These are phyloP conservation scores for Xenops minutus DNA, from an alignment of 2,797 vertebrate genomes.

Conservation along the genomic window DNA sequence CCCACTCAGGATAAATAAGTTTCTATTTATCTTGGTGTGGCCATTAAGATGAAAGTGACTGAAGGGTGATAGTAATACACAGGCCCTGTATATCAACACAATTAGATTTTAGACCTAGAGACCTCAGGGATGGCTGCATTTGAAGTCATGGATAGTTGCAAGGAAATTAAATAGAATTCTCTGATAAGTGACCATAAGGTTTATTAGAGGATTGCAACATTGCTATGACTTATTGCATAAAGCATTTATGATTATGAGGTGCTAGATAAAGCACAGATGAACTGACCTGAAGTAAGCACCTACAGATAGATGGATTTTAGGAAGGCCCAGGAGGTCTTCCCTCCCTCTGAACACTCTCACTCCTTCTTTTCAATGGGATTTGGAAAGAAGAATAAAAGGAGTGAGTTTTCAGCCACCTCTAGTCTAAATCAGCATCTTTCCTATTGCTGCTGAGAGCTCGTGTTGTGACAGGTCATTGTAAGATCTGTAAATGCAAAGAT, in stretches of 20 bases:
- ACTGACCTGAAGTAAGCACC: background rate
- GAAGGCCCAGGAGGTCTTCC: background rate
- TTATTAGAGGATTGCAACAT: background rate
- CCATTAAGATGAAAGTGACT: background rate
- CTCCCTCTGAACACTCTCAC: background rate
- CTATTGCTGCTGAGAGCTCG: constrained; percentile 15
- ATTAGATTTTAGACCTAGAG: background rate
- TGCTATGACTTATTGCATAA: constrained; percentile 4
- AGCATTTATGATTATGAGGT: background rate
- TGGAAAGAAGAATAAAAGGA: constrained; percentile 22
- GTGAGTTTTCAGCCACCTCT: background rate
- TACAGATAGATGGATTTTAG: background rate
- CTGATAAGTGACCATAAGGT: background rate
- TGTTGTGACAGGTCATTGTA: constrained; percentile 4
- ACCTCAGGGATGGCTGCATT: accelerated
- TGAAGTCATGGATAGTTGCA: background rate
- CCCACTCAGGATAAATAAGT: background rate
- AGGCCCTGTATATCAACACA: background rate
- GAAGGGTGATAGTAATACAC: background rate
- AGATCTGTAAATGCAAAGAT: background rate
- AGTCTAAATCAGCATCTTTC: constrained; percentile 22
- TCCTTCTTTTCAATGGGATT: background rate
- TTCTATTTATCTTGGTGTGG: background rate
- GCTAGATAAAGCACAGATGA: background rate
- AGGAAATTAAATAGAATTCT: background rate